phyloP scores from a whole-genome alignment of 1,140 invertebrate species.

The Apis cerana region DNA sequence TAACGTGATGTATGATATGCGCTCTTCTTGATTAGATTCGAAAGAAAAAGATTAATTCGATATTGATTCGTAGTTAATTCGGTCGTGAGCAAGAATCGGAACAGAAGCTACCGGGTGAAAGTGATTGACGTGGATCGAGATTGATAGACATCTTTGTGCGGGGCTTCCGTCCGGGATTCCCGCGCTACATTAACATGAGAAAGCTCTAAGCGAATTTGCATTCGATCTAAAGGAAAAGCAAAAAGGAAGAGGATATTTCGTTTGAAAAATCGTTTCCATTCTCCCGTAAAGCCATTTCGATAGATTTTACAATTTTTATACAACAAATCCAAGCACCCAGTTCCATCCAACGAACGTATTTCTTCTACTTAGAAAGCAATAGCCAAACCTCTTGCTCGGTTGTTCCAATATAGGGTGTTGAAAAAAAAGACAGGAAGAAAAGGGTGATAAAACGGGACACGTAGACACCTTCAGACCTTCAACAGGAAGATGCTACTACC shows the following conservation, averaged over 20 bases:
- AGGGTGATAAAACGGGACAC: not conserved
- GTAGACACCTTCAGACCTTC: conserved; percentile 43
- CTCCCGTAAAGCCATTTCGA: too few species aligned
- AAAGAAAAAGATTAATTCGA: conserved; percentile 6
- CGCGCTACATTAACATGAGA: conserved; percentile 39
- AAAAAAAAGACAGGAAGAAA: conserved; percentile 24
- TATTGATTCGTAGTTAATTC: not conserved
- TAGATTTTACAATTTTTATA: too few species aligned
- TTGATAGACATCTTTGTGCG: conserved; percentile 13
- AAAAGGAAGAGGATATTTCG: too few species aligned
- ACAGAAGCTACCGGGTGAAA: not conserved
- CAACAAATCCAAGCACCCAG: not conserved
- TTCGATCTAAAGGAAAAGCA: not conserved
- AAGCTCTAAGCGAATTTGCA: conserved; percentile 10
- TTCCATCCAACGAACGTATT: not conserved
- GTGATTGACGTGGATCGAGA: conserved; percentile 22
- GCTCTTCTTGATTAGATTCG: conserved; percentile 33
- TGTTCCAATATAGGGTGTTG: not conserved
- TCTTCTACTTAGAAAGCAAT: conserved; percentile 51
- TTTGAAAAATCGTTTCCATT: not conserved
- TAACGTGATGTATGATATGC: too few species aligned
- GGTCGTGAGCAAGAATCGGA: not conserved
- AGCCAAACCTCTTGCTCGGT: conserved; percentile 2
- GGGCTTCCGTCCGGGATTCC: not conserved
- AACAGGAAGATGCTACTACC: conserved; percentile 36